Evolutionary conservation across 2,888 invertebrate genomes (phyloP).

Genomic region (Boloria euphrosyne): DNA sequence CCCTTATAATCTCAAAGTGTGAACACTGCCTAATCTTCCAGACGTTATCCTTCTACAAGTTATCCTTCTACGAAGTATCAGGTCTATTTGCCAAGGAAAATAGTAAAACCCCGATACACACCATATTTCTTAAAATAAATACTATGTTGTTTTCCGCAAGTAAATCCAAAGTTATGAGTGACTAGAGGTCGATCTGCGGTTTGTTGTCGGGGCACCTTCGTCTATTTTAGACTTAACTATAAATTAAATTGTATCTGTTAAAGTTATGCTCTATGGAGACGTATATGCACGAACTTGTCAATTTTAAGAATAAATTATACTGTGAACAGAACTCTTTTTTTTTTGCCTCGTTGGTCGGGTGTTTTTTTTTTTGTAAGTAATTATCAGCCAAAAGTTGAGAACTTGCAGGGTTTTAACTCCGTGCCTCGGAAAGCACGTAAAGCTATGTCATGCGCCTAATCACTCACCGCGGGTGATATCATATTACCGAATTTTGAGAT

Average conservation of each 20-base stretch:
- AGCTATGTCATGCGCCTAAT: no score
- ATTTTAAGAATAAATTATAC: neutral
- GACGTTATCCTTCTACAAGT: no score
- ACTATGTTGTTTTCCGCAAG: conserved; percentile 15
- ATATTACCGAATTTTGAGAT: no score
- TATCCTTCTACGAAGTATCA: no score
- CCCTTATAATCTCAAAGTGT: no score
- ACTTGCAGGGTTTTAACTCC: no score
- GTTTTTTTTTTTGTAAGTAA: neutral
- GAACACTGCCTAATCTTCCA: no score
- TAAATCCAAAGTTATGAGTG: conserved; percentile 10
- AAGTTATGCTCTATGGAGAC: no score
- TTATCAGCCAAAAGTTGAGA: neutral
- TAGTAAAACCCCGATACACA: neutral
- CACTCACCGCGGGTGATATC: no score
- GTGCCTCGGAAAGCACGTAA: no score
- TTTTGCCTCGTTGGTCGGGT: neutral
- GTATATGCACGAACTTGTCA: no score
- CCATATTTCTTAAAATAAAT: conserved; percentile 11
- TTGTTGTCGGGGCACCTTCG: neutral
- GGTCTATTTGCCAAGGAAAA: neutral
- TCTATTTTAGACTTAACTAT: neutral
- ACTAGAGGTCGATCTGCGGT: conserved; percentile 1
- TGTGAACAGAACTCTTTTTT: neutral
- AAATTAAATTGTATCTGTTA: no score